Conservation (phyloP, 1,140 invertebrate genomes). For the Diplogasteroides magnus region DNA sequence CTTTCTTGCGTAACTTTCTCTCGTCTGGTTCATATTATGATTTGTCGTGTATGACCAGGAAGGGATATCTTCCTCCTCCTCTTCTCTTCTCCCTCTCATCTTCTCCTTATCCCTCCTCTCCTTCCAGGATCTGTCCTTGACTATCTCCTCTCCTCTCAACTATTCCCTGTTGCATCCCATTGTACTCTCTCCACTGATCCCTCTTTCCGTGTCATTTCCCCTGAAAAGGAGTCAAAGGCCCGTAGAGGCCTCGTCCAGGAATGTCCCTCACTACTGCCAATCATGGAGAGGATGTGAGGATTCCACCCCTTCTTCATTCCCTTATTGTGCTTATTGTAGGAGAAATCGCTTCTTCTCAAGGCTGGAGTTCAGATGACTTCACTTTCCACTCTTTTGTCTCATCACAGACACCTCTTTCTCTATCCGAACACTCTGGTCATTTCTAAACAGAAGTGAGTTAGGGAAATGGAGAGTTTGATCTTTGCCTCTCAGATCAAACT, state of each 20-base stretch:
- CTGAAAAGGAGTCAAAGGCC: constrained; percentile 5
- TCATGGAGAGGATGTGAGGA: constrained; percentile 1
- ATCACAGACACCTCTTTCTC: constrained; percentile 59
- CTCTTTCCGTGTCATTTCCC: constrained; percentile 5
- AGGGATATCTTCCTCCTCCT: constrained; percentile 10
- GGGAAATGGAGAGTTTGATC: neutral
- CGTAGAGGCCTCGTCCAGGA: neutral
- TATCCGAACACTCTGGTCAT: constrained; percentile 59
- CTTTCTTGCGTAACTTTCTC: neutral
- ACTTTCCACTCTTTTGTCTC: constrained; percentile 42
- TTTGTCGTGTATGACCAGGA: neutral
- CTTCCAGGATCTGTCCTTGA: neutral
- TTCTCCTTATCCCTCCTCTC: constrained; percentile 5
- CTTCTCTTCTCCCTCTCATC: constrained; percentile 16
- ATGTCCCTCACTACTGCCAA: neutral
- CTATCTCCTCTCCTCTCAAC: constrained; percentile 6
- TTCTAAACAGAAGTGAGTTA: constrained; percentile 60
- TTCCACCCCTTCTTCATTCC: neutral
- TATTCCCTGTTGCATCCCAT: constrained; percentile 3
- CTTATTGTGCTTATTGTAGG: constrained; percentile 7
- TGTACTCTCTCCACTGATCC: neutral
- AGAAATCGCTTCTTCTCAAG: constrained; percentile 32
- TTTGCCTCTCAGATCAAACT: neutral
- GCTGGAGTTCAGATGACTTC: constrained; percentile 47
- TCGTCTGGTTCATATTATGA: constrained; percentile 12